Conservation (phyloP, 2,888 invertebrate genomes). For the Sesamia inferens region DNA sequence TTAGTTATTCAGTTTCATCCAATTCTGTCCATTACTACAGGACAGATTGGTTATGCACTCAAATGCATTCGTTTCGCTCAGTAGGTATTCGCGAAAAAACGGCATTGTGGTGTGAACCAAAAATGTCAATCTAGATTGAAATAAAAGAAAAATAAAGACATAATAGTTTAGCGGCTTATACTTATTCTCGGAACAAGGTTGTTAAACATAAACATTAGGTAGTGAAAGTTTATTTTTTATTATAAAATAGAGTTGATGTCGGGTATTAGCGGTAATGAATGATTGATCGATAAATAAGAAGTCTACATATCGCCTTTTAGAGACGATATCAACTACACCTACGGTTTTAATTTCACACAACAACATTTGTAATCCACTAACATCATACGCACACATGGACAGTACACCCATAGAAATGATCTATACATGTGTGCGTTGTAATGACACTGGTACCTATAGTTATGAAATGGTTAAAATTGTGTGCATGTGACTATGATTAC, state of each 20-base stretch:
- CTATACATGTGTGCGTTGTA: conserved; percentile 58
- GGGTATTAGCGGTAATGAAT: background rate
- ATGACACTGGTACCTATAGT: conserved; percentile 68
- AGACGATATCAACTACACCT: background rate
- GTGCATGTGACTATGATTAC: conserved; percentile 75
- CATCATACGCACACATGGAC: conserved; percentile 27
- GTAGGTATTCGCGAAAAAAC: conserved; percentile 34
- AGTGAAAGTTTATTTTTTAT: background rate
- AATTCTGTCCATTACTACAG: conserved; percentile 23
- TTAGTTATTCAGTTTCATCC: conserved; percentile 50
- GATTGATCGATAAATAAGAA: background rate
- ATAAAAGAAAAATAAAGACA: background rate
- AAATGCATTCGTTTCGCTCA: conserved; percentile 50
- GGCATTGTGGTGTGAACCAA: conserved; percentile 23
- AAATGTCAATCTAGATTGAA: conserved; percentile 30
- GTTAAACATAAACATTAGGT: background rate
- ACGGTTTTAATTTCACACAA: conserved; percentile 4
- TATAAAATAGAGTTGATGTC: background rate
- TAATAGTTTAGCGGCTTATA: background rate
- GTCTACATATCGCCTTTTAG: background rate
- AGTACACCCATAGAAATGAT: conserved; percentile 44
- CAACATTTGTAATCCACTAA: conserved; percentile 22
- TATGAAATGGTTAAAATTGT: conserved; percentile 74
- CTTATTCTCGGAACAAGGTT: conserved; percentile 6
- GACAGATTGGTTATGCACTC: conserved; percentile 42